Evolutionary conservation across 2,888 invertebrate species (phyloP).

Genomic region (Oligia fasciuncula): DNA sequence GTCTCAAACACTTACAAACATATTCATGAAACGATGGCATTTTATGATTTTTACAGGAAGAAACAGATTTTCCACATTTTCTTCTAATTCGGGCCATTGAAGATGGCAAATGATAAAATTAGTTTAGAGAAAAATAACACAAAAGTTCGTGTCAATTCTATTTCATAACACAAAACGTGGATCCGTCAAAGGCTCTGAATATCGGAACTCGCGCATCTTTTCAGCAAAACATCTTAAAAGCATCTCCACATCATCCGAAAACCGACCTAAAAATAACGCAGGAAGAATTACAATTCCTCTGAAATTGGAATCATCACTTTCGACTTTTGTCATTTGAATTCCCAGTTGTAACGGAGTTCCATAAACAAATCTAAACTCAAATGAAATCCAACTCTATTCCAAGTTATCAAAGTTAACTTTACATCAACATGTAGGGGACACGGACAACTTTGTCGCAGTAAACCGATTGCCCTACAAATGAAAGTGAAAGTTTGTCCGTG

Average conservation of each 20-base stretch:
- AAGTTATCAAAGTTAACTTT: constrained; percentile 55
- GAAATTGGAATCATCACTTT: constrained; percentile 72
- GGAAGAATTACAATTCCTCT: constrained; percentile 52
- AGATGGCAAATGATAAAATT: constrained; percentile 18
- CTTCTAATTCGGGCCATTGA: constrained; percentile 1
- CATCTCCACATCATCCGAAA: constrained; percentile 22
- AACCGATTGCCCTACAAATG: constrained; percentile 86
- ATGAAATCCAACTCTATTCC: constrained; percentile 49
- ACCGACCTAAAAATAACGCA: constrained; percentile 52
- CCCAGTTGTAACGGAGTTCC: constrained; percentile 73
- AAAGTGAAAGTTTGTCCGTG: constrained; percentile 87
- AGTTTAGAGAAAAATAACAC: constrained; percentile 68
- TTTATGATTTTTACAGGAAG: not conserved
- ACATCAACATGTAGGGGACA: not conserved
- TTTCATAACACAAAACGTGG: constrained; percentile 86
- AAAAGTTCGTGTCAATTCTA: constrained; percentile 84
- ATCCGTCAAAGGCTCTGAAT: constrained; percentile 88
- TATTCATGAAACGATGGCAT: not conserved
- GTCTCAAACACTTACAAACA: not conserved
- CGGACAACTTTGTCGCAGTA: constrained; percentile 69
- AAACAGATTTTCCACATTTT: not conserved
- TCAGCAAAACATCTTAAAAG: constrained; percentile 67
- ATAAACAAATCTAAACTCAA: constrained; percentile 23
- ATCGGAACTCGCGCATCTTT: constrained; percentile 79
- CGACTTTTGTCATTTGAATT: constrained; percentile 75